phyloP scores from a whole-genome alignment of 2,888 invertebrate genomes.

The Odontothrips loti region DNA sequence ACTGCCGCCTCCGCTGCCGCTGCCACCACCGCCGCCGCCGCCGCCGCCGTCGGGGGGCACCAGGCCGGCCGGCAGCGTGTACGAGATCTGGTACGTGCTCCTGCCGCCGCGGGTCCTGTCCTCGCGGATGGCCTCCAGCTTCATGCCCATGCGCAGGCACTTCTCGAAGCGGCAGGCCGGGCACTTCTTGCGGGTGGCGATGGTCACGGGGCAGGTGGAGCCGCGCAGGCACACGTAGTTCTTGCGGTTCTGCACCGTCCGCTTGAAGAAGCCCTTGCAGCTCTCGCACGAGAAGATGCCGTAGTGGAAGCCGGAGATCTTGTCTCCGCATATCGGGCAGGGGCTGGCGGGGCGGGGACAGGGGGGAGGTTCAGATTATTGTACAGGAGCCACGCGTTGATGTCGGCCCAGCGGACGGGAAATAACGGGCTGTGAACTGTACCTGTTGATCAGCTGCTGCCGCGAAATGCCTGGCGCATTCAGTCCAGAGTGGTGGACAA shows the following conservation, averaged over 20 bases:
- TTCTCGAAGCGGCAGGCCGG: conserved; percentile 96
- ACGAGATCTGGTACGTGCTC: conserved; percentile 93
- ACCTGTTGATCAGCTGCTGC: conserved; percentile 81
- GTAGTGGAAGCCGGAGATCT: conserved; percentile 95
- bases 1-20: conserved; percentile 31
- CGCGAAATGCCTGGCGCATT: conserved; percentile 74
- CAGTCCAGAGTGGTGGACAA: conserved; percentile 47
- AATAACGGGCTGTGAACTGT: too few relatives aligned
- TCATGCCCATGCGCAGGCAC: conserved; percentile 94
- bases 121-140: conserved; percentile 92
- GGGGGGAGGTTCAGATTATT: too few relatives aligned
- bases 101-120: conserved; percentile 93
- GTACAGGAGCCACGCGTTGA: too few relatives aligned
- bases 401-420: too few relatives aligned
- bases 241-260: conserved; percentile 97
- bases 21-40: conserved; percentile 42
- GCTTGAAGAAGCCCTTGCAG: conserved; percentile 96
- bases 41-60: conserved; percentile 48
- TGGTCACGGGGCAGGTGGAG: conserved; percentile 86
- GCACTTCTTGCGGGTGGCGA: conserved; percentile 91
- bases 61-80: conserved; percentile 68
- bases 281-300: conserved; percentile 97
- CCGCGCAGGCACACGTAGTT: conserved; percentile 91
- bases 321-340: conserved; percentile 92
- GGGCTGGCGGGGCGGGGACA: conserved; percentile 57